These are phyloP conservation scores for Drosophila borborema DNA, from an alignment of 2,888 invertebrate genomes.

Conservation along the genomic window DNA sequence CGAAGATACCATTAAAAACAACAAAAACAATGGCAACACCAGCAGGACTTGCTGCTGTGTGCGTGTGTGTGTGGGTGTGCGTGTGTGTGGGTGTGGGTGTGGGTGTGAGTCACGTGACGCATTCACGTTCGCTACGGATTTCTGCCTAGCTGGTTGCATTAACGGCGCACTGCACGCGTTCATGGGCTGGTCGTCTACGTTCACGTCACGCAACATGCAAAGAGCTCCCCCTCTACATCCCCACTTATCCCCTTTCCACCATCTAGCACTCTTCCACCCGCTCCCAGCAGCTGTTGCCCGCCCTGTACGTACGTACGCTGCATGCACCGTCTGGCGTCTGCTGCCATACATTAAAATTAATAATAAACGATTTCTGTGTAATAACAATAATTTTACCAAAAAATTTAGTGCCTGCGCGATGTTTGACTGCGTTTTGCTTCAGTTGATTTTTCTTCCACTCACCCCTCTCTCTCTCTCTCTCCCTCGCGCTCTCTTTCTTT, in stretches of 20 bases:
- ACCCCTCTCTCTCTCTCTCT: conserved; percentile 1
- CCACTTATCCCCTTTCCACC: too few species aligned
- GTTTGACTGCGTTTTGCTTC: conserved; percentile 46
- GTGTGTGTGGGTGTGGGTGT: conserved; percentile 28
- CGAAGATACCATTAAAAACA: conserved; percentile 44
- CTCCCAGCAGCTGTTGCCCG: neutral
- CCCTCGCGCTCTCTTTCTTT: conserved; percentile 3
- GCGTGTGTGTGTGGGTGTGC: neutral
- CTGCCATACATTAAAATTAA: conserved; percentile 83
- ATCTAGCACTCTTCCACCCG: neutral
- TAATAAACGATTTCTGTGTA: conserved; percentile 83
- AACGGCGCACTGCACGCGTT: conserved; percentile 53
- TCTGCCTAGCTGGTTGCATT: conserved; percentile 63
- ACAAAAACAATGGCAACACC: conserved; percentile 37
- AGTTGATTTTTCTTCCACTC: conserved; percentile 20
- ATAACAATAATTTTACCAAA: conserved; percentile 82
- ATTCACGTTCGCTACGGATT: conserved; percentile 62
- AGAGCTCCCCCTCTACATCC: conserved; percentile 2
- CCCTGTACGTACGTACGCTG: conserved; percentile 6
- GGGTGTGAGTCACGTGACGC: conserved; percentile 77
- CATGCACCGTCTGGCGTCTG: conserved; percentile 43
- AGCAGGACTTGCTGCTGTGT: conserved; percentile 39
- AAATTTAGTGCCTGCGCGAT: conserved; percentile 66
- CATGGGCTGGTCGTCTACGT: conserved; percentile 40
- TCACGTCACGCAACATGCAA: conserved; percentile 68